Evolutionary conservation across 2,797 vertebrate genomes (phyloP).

Genomic region (Myotis myotis): DNA sequence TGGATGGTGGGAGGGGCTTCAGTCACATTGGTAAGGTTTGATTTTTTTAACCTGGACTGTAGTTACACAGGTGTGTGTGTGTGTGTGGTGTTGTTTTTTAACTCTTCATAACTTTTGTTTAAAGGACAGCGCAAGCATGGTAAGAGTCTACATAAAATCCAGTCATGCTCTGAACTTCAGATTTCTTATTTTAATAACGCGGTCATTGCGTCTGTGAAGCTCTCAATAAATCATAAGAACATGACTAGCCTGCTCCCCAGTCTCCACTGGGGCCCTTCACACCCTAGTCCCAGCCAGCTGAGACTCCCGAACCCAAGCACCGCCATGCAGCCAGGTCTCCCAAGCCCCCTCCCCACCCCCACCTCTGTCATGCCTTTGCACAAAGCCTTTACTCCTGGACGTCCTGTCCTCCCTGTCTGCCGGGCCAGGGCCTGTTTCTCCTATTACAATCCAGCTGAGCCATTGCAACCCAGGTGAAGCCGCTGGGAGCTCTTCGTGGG

Average conservation of each 20-base stretch:
- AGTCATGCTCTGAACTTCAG: not conserved
- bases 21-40: not conserved
- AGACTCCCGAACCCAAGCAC: not conserved
- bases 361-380: not conserved
- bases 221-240: not conserved
- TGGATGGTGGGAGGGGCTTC: not conserved
- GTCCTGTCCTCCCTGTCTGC: not conserved
- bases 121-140: not conserved
- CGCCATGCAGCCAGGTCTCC: not conserved
- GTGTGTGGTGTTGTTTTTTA: not conserved
- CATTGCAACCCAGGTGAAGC: not conserved
- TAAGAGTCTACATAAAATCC: not conserved
- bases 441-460: not conserved
- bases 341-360: not conserved
- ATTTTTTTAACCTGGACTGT: not conserved
- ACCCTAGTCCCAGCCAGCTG: not conserved
- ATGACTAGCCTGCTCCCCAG: not conserved
- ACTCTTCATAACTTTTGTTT: not conserved
- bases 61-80: not conserved
- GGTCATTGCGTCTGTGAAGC: not conserved
- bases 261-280: not conserved
- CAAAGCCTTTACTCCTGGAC: not conserved
- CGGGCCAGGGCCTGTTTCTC: not conserved
- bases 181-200: not conserved
- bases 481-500: not conserved